These are phyloP conservation scores for Leptarthrus brevirostris DNA, from an alignment of 2,888 invertebrate genomes.

Conservation along the genomic window DNA sequence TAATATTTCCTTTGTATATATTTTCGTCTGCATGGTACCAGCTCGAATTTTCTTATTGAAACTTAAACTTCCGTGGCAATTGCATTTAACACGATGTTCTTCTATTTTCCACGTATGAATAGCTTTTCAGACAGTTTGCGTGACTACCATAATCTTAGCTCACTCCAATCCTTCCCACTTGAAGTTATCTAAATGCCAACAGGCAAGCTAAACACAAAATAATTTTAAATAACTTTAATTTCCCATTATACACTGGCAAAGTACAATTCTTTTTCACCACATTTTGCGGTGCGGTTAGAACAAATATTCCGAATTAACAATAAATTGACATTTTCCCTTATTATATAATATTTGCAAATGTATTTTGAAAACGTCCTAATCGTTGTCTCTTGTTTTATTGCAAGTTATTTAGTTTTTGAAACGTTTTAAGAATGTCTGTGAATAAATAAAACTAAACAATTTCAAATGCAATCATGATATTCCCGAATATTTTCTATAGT, in stretches of 20 bases:
- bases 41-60: no score
- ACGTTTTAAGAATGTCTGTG: not conserved
- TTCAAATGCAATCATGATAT: conserved; percentile 20
- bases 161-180: no score
- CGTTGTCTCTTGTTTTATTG: not conserved
- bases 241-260: conserved; percentile 17
- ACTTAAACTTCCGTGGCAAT: no score
- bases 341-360: conserved; percentile 17
- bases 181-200: no score
- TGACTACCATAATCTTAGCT: no score
- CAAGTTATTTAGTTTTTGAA: not conserved
- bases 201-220: not conserved
- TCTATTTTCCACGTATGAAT: no score
- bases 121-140: no score
- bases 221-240: conserved; percentile 19
- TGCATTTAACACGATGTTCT: no score
- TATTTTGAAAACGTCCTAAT: conserved; percentile 14
- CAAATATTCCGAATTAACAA: conserved; percentile 38
- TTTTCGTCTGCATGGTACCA: no score
- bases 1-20: no score
- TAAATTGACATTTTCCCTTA: conserved; percentile 38
- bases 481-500: not conserved
- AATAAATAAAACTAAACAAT: not conserved
- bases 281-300: not conserved
- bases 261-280: not conserved